Evolutionary conservation across 2,888 invertebrate species (phyloP), one percentile per base, ranked within the genome.

Genomic region (Amblyteles armatorius): DNA sequence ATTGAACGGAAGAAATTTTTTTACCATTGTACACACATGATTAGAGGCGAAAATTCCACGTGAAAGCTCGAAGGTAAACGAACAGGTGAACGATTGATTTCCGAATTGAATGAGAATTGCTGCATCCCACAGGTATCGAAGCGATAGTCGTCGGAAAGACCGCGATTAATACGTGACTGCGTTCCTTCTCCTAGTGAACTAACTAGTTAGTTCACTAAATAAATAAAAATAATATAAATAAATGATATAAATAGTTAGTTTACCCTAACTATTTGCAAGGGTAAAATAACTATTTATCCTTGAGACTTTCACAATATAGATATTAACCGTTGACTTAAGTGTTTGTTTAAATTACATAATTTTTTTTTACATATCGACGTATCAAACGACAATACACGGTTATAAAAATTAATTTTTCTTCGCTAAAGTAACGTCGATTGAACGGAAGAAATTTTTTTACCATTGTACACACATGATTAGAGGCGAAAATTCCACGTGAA

Each of bases 21-120:
- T 22, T 26, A 1, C 11, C 22, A 11, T 13, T 3, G 55, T 9
- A 5, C 26, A 44, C 13, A 26, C n/a, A 48, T 48, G 57, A 73
- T 16, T 26, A 40, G 16, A 33, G 29, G 29, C 22, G 22, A 73
- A 73, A 57, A 40, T 60, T 19, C 9, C 6, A 4, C 48, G 63
- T 19, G 60, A 29, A 74, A 22, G 44, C 29, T 29, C n/a, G 40
- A 29, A 16, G 16, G 60, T 29, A 11, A 29, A 74, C 48, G 48
- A 26, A 13, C 11, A 19, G 48, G 74, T 6, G 60, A 74, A 74
- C 29, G 48, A 74, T 63, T 74, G 65, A 65, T 65, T 48, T 65
- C 63, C 50, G 33, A 74, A 74, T 74, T 74, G 63, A 74, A 74
- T 50, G 50, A 50, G 22, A 65, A 65, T 74, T 50, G 26, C 29